Conservation (phyloP, 2,113 vertebrate genomes). For the Anhinga rufa region DNA sequence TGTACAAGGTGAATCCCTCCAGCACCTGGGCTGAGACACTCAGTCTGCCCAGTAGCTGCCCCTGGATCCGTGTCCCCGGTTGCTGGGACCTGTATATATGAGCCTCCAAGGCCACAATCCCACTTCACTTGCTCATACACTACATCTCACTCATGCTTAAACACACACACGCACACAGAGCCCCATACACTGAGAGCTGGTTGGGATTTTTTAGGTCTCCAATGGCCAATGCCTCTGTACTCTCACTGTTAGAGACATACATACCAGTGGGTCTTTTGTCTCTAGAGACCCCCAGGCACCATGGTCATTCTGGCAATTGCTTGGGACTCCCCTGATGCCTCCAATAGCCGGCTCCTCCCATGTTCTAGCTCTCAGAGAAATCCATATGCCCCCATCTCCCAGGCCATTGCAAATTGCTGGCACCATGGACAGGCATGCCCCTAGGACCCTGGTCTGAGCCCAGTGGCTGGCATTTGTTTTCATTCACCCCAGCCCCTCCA, state of each 20-base stretch:
- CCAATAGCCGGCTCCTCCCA: background rate
- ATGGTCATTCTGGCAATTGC: background rate
- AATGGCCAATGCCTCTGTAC: background rate
- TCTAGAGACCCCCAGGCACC: background rate
- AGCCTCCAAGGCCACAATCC: background rate
- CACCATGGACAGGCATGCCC: background rate
- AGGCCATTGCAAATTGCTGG: background rate
- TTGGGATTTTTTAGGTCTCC: background rate
- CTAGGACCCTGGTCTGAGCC: too few relatives aligned
- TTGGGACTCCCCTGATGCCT: background rate
- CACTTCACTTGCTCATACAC: background rate
- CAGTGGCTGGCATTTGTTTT: background rate
- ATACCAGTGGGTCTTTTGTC: accelerated
- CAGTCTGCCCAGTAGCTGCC: background rate
- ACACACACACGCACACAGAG: background rate
- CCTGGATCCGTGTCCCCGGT: background rate
- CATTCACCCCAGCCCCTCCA: background rate
- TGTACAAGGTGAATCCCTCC: background rate
- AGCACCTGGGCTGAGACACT: background rate
- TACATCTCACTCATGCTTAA: background rate
- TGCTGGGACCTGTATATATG: background rate
- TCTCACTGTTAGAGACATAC: background rate
- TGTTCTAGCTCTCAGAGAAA: background rate
- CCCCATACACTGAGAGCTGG: background rate
- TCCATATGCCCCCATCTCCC: accelerated